Conservation (phyloP, 1,140 invertebrate species). For the Arion vulgaris region DNA sequence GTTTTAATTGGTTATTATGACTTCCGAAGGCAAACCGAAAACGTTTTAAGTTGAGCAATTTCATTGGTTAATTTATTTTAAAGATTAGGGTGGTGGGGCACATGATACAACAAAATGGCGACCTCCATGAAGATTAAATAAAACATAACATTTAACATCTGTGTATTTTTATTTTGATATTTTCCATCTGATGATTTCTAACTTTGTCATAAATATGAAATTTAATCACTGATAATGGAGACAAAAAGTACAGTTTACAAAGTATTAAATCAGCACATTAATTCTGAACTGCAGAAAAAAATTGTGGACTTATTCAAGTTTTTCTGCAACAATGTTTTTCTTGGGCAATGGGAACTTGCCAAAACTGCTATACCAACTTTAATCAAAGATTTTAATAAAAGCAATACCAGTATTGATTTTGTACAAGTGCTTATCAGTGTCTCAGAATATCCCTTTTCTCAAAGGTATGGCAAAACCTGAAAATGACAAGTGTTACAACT, state of each 20-base stretch:
- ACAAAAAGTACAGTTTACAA: neutral
- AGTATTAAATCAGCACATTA: neutral
- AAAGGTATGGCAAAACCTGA: constrained; percentile 58
- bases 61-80: constrained; percentile 27
- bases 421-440: constrained; percentile 54
- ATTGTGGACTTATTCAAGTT: constrained; percentile 43
- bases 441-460: constrained; percentile 56
- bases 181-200: no score
- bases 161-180: neutral
- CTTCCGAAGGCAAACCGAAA: neutral
- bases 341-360: constrained; percentile 72
- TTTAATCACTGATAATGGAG: neutral
- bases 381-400: constrained; percentile 40
- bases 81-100: constrained; percentile 33
- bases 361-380: constrained; percentile 53
- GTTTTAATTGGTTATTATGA: constrained; percentile 27
- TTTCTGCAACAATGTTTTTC: constrained; percentile 69
- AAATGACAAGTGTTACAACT: no score
- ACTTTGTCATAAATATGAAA: no score
- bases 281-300: neutral
- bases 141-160: neutral
- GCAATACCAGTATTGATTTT: constrained; percentile 33
- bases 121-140: constrained; percentile 7
- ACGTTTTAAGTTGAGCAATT: constrained; percentile 18
- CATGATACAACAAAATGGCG: constrained; percentile 41